A percentile compares a stretch with the other conserved stretches of the same genome.
Conservation (phyloP, 2,113 vertebrate species). For the Perca flavescens region DNA sequence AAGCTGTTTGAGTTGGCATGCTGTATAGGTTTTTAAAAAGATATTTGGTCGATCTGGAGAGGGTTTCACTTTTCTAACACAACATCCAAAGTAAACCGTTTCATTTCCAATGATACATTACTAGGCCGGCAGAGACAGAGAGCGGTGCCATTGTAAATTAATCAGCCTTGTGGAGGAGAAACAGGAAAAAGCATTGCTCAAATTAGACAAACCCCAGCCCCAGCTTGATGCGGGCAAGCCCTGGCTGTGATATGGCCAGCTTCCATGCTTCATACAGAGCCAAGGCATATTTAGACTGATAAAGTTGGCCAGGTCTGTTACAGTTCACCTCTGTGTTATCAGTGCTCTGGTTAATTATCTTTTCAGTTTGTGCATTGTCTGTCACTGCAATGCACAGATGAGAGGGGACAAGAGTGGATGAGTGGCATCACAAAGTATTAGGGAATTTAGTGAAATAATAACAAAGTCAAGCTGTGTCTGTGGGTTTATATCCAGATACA, state of each 20-base stretch:
- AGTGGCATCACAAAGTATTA: conserved; percentile 43
- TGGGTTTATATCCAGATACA: conserved; percentile 50
- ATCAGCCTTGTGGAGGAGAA: conserved; percentile 70
- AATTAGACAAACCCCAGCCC: conserved; percentile 75
- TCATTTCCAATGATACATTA: conserved; percentile 78
- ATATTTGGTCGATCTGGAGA: conserved; percentile 72
- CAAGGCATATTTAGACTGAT: conserved; percentile 73
- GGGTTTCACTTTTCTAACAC: conserved; percentile 76
- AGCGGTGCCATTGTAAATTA: conserved; percentile 73
- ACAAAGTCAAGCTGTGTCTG: conserved; percentile 61
- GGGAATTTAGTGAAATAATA: conserved; percentile 45
- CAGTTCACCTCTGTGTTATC: conserved; percentile 66
- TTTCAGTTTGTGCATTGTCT: conserved; percentile 37
- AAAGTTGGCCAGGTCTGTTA: conserved; percentile 61
- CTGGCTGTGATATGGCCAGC: conserved; percentile 76
- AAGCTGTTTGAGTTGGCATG: conserved; percentile 82
- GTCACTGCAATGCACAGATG: conserved; percentile 31
- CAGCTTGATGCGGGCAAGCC: conserved; percentile 67
- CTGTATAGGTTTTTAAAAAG: conserved; percentile 69
- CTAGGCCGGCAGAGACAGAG: conserved; percentile 54
- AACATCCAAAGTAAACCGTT: conserved; percentile 82
- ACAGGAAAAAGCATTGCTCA: conserved; percentile 69
- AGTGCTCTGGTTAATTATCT: conserved; percentile 59
- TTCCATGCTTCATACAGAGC: conserved; percentile 68
- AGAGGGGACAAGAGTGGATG: conserved; percentile 29